These are phyloP conservation scores for Brachyalestes nurse DNA, from an alignment of 2,797 vertebrate species.

Conservation along the genomic window DNA sequence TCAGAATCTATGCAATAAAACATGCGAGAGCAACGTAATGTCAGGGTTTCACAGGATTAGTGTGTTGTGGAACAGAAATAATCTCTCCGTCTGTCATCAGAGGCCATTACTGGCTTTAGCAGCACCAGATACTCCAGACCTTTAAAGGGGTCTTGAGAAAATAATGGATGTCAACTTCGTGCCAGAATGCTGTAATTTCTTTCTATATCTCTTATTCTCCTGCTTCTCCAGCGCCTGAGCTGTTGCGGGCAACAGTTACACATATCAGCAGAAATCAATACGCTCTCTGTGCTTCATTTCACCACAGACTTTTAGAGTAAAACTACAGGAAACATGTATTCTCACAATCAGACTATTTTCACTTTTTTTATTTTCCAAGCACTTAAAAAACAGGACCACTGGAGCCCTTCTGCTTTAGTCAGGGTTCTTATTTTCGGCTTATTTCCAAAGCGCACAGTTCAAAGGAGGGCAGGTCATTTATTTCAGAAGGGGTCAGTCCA, in stretches of 20 bases:
- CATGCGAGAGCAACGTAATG: slow-evolving; percentile 67
- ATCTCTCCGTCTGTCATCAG: slow-evolving; percentile 13
- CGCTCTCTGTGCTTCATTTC: slow-evolving; percentile 17
- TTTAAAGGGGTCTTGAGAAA: not conserved
- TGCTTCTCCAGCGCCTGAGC: slow-evolving; percentile 1
- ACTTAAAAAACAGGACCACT: too few species aligned
- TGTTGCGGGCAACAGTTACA: slow-evolving; percentile 47
- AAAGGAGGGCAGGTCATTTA: slow-evolving; percentile 19
- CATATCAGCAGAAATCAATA: slow-evolving; percentile 15
- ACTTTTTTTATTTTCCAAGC: not conserved
- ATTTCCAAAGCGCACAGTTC: not conserved
- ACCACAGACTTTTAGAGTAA: slow-evolving; percentile 47
- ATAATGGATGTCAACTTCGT: not conserved
- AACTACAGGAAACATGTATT: slow-evolving; percentile 24
- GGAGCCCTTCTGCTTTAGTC: not conserved
- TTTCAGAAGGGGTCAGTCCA: slow-evolving; percentile 15
- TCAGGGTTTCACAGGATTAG: slow-evolving; percentile 58
- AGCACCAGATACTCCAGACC: not conserved
- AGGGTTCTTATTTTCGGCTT: not conserved
- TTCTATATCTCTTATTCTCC: not conserved
- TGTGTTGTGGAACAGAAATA: slow-evolving; percentile 8
- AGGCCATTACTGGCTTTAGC: not conserved
- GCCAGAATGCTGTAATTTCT: slow-evolving; percentile 6
- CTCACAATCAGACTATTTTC: not conserved
- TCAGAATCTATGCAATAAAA: slow-evolving; percentile 59